These are phyloP conservation scores for Tragelaphus strepsiceros DNA, from an alignment of 2,113 vertebrate species.

Conservation along the genomic window DNA sequence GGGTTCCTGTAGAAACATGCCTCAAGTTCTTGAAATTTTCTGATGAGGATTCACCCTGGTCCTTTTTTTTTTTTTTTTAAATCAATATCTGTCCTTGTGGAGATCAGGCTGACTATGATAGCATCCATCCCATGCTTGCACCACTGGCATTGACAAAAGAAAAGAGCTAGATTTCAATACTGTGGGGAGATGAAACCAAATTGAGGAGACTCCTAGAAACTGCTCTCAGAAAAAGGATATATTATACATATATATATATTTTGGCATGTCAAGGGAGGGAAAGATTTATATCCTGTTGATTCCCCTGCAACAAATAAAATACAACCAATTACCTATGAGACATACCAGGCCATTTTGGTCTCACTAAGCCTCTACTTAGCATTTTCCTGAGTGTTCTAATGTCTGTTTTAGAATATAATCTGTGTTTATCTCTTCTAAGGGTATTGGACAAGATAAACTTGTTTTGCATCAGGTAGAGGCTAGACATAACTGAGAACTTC, in stretches of 20 bases:
- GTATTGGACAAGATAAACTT: neutral
- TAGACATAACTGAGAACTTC: neutral
- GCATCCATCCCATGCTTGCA: neutral
- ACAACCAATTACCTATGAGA: neutral
- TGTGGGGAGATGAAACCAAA: neutral
- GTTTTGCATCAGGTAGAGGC: neutral
- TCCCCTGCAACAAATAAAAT: neutral
- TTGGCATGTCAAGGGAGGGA: neutral
- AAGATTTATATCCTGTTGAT: neutral
- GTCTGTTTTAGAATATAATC: neutral
- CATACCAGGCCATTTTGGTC: too few species aligned
- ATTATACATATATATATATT: neutral
- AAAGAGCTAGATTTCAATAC: neutral
- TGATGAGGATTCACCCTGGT: neutral
- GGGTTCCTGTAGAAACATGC: neutral
- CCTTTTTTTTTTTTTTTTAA: rapidly evolving
- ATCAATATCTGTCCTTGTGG: neutral
- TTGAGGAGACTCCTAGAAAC: neutral
- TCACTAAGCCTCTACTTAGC: neutral
- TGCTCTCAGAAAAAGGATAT: neutral
- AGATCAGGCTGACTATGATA: neutral
- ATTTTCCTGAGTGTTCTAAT: neutral
- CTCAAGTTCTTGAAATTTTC: neutral
- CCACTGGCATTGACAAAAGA: neutral
- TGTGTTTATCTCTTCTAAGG: neutral